These are phyloP conservation scores for Blastobasis adustella DNA, from an alignment of 2,888 invertebrate genomes.

Conservation along the genomic window DNA sequence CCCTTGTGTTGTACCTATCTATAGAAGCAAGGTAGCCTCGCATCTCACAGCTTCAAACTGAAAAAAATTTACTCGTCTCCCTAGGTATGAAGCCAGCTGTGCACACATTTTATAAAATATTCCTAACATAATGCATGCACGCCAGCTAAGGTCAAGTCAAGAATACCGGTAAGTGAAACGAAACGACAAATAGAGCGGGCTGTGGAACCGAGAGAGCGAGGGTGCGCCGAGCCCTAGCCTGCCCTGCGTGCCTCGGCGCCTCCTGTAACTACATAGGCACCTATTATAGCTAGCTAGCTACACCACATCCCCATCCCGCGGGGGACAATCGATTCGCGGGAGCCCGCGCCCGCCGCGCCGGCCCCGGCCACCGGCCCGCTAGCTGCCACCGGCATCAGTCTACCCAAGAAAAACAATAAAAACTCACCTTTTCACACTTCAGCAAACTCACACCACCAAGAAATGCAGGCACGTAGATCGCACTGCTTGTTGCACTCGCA, in stretches of 20 bases:
- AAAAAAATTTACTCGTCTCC: not conserved
- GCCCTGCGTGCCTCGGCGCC: constrained; percentile 3
- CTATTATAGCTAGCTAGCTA: constrained; percentile 16
- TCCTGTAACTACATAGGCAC: constrained; percentile 15
- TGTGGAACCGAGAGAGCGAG: constrained; percentile 42
- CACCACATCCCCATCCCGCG: constrained; percentile 25
- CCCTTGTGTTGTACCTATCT: not conserved
- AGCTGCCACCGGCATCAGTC: constrained; percentile 21
- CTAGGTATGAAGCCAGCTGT: constrained; percentile 2
- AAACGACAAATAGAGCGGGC: constrained; percentile 37
- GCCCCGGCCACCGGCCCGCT: constrained; percentile 36
- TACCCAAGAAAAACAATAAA: constrained; percentile 30
- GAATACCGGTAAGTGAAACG: constrained; percentile 43
- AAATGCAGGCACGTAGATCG: constrained; percentile 62
- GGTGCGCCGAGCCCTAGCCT: constrained; percentile 37
- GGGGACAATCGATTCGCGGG: constrained; percentile 63
- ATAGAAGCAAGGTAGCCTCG: not conserved
- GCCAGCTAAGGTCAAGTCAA: constrained; percentile 38
- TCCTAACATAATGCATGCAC: constrained; percentile 31
- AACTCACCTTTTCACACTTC: constrained; percentile 67
- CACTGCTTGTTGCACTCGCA: constrained; percentile 49
- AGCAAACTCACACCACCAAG: constrained; percentile 54
- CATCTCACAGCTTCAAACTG: not conserved
- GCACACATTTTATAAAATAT: constrained; percentile 37
- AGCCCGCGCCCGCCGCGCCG: constrained; percentile 46